Percentiles rank a stretch among this genome's conserved stretches.
These are phyloP conservation scores for Oreotrochilus melanogaster DNA, from an alignment of 2,113 vertebrate species.

Conservation along the genomic window DNA sequence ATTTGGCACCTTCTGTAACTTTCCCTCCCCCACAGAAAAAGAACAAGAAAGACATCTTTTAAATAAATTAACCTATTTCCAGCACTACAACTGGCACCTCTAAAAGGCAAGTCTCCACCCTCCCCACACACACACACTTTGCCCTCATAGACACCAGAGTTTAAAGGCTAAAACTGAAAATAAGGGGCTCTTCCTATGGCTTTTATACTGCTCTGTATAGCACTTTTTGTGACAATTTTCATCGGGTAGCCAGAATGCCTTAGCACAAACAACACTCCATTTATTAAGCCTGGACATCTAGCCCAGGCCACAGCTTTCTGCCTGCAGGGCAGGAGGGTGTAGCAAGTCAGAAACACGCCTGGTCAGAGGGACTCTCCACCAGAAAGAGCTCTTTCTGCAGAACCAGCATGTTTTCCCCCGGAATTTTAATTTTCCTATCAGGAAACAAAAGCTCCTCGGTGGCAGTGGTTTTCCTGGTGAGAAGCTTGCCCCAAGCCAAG, in stretches of 20 bases:
- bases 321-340: background rate
- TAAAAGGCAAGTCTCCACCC: background rate
- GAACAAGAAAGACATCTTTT: background rate
- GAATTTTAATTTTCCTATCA: constrained; percentile 27
- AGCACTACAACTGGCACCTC: background rate
- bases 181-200: background rate
- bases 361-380: accelerated
- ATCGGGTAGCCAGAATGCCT: background rate
- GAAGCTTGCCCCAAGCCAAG: background rate
- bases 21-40: background rate
- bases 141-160: background rate
- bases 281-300: background rate
- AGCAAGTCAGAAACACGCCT: background rate
- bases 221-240: background rate
- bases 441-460: constrained; percentile 46
- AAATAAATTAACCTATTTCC: constrained; percentile 24
- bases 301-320: background rate
- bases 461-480: background rate
- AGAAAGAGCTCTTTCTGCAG: constrained; percentile 29
- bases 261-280: background rate
- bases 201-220: background rate
- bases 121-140: background rate
- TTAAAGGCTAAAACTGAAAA: constrained; percentile 32
- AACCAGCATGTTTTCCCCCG: background rate
- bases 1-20: background rate